Conservation (phyloP, 2,888 invertebrate species). For the Tenthredo scrophulariae region DNA sequence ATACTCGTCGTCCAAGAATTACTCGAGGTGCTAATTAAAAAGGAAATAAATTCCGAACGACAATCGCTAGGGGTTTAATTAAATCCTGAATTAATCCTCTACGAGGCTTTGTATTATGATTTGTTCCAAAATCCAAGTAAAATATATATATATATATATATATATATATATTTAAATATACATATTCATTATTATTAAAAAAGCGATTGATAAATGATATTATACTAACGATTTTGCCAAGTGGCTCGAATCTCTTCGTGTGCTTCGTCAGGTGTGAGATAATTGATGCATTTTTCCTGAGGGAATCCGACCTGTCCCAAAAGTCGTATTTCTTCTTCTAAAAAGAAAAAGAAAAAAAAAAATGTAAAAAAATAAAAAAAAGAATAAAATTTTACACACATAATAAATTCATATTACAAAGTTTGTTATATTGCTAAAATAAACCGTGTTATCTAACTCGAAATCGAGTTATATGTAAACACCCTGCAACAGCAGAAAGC, state of each 20-base stretch:
- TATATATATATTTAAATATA: too few relatives aligned
- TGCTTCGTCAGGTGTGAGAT: constrained; percentile 85
- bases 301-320: constrained; percentile 85
- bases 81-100: constrained; percentile 11
- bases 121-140: neutral
- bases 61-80: constrained; percentile 16
- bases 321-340: constrained; percentile 87
- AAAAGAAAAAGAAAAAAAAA: constrained; percentile 63
- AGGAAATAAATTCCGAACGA: constrained; percentile 42
- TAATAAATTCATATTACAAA: neutral
- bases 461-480: neutral
- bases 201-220: neutral
- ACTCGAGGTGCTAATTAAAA: constrained; percentile 29
- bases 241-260: constrained; percentile 88
- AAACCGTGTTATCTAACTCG: neutral
- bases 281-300: constrained; percentile 88
- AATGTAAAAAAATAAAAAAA: neutral
- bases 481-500: neutral
- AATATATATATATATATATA: neutral
- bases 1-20: neutral
- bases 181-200: too few relatives aligned
- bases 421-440: neutral
- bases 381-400: neutral
- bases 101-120: neutral
- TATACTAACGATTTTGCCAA: constrained; percentile 82